These are phyloP conservation scores for Danio albolineatus DNA, from an alignment of 2,797 vertebrate genomes.

Conservation along the genomic window DNA sequence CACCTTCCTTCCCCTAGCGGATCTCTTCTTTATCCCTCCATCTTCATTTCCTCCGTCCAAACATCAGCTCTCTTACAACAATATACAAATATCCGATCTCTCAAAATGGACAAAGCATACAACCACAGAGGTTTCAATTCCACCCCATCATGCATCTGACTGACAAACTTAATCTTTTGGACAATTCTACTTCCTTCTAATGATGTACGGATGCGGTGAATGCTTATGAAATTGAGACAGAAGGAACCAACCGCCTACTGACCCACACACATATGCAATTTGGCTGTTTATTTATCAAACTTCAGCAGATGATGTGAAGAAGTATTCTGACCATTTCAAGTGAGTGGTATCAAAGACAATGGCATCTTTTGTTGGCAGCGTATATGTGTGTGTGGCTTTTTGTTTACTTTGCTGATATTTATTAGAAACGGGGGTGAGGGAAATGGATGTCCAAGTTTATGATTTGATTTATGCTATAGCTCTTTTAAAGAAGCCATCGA, in stretches of 20 bases:
- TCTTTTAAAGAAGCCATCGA: neutral
- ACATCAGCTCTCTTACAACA: conserved; percentile 58
- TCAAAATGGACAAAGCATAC: conserved; percentile 39
- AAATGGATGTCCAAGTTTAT: neutral
- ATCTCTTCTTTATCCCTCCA: conserved; percentile 47
- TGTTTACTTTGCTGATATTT: conserved; percentile 11
- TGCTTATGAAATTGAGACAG: conserved; percentile 19
- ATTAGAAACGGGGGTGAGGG: neutral
- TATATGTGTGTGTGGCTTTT: neutral
- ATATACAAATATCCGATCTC: conserved; percentile 56
- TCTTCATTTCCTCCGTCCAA: conserved; percentile 59
- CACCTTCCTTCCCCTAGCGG: conserved; percentile 31
- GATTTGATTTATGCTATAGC: neutral
- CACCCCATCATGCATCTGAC: conserved; percentile 35
- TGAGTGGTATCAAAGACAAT: neutral
- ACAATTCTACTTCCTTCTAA: conserved; percentile 33
- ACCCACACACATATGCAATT: neutral
- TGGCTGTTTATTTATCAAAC: conserved; percentile 29
- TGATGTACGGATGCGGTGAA: conserved; percentile 11
- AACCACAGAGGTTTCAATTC: conserved; percentile 38
- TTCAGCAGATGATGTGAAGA: conserved; percentile 12
- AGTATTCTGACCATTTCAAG: conserved; percentile 21
- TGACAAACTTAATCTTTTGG: conserved; percentile 30
- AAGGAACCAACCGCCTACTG: conserved; percentile 17
- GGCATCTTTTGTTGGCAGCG: conserved; percentile 3